Evolutionary conservation across 2,797 vertebrate genomes (phyloP), one percentile per base, ranked within the genome.

Genomic region (Miichthys miiuy): DNA sequence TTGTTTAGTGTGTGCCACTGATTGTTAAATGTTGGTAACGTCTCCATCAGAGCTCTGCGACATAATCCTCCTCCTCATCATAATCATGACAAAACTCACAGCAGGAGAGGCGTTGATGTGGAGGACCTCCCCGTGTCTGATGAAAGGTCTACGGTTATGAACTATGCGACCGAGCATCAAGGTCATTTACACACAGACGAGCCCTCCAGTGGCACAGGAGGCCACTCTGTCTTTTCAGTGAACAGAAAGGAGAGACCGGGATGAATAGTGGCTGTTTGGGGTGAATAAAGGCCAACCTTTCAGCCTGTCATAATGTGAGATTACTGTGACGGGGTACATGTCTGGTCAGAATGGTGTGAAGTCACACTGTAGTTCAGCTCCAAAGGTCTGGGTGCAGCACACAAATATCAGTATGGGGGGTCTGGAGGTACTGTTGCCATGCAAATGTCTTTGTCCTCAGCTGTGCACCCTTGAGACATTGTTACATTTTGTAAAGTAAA

Each of bases 281-380:
- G 87, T 86, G 88, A 89, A 88, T 80, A 87, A 92, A 93, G 85
- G 91, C 86, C 88, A 85, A 89, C 83, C 89, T 90, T 91, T 93
- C 87, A 93, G 87, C 70, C 74, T 89, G 90, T 92, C 90, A 93
- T 90, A 90, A 93, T 92, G 91, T 85, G 82, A 89, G 82, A 91
- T 85, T 85, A 88, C 86, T 89, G 86, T 88, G 89, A 91, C 80
- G 47, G 82, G 84, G 83, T 86, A 90, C 88, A 91, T 88, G 90
- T 88, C 85, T 88, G 87, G 88, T 89, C 87, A 87, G 82, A 85
- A 85, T 83, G 84, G 83, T 20, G 75, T 82, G 73, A 88, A 88
- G 87, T 87, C 80, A 87, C 77, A 87, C 88, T 87, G 91, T 82
- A 82, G 76, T 78, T 88, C 81, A 85, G 72, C 73, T 84, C 51